Percentiles rank a stretch among this genome's conserved stretches.
These are phyloP conservation scores for Germaria angustata DNA, from an alignment of 2,888 invertebrate genomes.

Conservation along the genomic window DNA sequence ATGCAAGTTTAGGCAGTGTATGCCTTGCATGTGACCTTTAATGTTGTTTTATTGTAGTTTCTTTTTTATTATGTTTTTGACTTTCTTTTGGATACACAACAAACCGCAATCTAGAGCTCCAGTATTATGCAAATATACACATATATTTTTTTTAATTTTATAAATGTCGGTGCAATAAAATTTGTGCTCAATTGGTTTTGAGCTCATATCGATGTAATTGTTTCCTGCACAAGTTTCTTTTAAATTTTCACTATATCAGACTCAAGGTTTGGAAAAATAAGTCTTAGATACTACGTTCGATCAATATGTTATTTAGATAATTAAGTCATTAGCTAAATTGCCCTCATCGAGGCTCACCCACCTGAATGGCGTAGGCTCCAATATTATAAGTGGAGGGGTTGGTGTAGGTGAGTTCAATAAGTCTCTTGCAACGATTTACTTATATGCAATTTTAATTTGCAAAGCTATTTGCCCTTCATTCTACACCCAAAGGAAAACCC, in stretches of 20 bases:
- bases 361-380: no score
- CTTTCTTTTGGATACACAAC: conserved; percentile 34
- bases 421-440: no score
- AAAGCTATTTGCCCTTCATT: no score
- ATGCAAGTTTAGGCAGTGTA: background rate
- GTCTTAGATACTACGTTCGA: no score
- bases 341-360: no score
- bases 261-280: no score
- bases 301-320: no score
- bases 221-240: background rate
- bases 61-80: conserved; percentile 27
- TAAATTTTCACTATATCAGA: background rate
- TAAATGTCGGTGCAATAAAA: background rate
- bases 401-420: no score
- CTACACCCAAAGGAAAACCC: no score
- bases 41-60: background rate
- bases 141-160: background rate
- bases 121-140: background rate
- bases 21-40: conserved; percentile 26
- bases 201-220: background rate
- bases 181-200: conserved; percentile 15
- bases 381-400: no score
- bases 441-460: no score
- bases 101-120: background rate
- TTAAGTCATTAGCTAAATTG: no score